Percentiles rank a stretch among this genome's conserved stretches.
Evolutionary conservation across 1,140 invertebrate genomes (phyloP).

Genomic region (Ceratina japonica): DNA sequence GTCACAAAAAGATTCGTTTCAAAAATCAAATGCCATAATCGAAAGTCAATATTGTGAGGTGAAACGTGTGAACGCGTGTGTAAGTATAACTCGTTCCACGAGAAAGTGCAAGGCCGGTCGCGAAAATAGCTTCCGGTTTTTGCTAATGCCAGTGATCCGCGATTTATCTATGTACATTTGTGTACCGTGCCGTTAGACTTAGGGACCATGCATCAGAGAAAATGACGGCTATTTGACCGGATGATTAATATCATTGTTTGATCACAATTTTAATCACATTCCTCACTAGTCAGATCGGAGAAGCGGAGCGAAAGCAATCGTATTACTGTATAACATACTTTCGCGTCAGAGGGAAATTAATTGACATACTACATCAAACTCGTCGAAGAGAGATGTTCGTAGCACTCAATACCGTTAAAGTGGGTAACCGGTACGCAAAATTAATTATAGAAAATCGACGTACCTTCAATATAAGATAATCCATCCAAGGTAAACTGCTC

Average conservation of each 20-base stretch:
- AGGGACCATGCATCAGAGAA: not conserved
- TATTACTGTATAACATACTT: not conserved
- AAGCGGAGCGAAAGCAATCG: not conserved
- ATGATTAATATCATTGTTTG: not conserved
- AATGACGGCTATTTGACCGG: not conserved
- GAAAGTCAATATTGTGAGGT: not conserved
- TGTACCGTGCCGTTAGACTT: not conserved
- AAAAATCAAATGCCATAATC: not conserved
- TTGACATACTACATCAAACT: too few species aligned
- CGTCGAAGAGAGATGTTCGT: too few species aligned
- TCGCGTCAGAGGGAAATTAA: not conserved
- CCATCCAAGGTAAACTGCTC: slow-evolving; percentile 90
- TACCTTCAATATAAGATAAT: slow-evolving; percentile 91
- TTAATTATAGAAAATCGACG: slow-evolving; percentile 65
- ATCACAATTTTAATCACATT: not conserved
- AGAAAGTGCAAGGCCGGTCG: slow-evolving; percentile 11
- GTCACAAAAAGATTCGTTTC: too few species aligned
- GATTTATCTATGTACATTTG: not conserved
- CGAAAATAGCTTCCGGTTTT: not conserved
- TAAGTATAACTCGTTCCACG: slow-evolving; percentile 12
- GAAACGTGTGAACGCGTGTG: not conserved
- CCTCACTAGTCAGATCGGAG: not conserved
- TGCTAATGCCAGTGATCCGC: not conserved
- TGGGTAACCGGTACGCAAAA: not conserved
- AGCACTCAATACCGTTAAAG: too few species aligned